A percentile compares a stretch with the other conserved stretches of the same genome.
Conservation (phyloP, 2,797 vertebrate genomes). For the Rhodeus uyekii region DNA sequence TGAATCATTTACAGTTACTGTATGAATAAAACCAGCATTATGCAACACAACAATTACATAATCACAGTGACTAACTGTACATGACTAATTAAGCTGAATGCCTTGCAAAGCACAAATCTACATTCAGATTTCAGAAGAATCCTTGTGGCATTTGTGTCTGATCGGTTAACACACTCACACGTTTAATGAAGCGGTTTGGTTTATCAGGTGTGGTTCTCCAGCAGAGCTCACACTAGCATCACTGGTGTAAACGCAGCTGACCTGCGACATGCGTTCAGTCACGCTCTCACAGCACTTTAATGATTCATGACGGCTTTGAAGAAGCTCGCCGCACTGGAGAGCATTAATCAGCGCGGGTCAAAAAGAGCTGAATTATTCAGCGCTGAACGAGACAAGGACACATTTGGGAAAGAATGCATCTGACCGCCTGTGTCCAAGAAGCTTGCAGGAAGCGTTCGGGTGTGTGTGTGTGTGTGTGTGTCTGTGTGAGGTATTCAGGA, state of each 20-base stretch:
- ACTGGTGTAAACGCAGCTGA: background rate
- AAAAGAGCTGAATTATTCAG: slow-evolving; percentile 63
- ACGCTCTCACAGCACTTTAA: slow-evolving; percentile 44
- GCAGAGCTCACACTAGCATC: background rate
- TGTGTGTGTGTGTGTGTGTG: no score
- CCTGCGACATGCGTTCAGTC: background rate
- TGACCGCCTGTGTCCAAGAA: slow-evolving; percentile 6
- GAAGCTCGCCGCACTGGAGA: slow-evolving; percentile 31
- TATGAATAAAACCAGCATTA: no score
- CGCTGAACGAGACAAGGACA: slow-evolving; percentile 40
- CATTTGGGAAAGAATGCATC: slow-evolving; percentile 23
- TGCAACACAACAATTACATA: no score
- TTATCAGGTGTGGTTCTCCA: background rate
- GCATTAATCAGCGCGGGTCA: slow-evolving; percentile 64
- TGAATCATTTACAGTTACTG: no score
- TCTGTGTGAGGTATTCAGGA: no score
- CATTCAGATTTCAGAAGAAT: no score
- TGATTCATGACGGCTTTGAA: slow-evolving; percentile 51
- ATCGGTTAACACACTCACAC: no score
- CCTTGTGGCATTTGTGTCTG: no score
- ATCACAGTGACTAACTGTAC: no score
- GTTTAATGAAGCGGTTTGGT: background rate
- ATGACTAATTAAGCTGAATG: no score
- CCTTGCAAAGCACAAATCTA: no score
- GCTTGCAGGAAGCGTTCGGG: no score